Conservation (phyloP, 2,888 invertebrate species). For the Drosophila silvestris region DNA sequence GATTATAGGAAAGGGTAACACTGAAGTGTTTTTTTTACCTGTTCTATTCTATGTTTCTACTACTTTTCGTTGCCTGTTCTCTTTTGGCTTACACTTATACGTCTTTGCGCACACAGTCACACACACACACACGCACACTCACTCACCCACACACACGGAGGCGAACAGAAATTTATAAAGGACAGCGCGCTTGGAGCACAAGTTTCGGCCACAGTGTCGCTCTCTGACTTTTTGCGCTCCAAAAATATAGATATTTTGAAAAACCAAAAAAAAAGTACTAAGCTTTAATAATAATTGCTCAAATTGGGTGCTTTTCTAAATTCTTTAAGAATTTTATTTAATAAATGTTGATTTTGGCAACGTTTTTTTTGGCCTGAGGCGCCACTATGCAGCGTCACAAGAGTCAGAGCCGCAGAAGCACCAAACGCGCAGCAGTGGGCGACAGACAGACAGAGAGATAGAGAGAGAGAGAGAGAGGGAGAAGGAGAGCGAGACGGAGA, state of each 20-base stretch:
- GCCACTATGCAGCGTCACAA: conserved; percentile 42
- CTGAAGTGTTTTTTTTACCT: background rate
- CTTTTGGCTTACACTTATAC: conserved; percentile 39
- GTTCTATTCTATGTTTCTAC: conserved; percentile 25
- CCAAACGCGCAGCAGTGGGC: conserved; percentile 31
- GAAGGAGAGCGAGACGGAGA: conserved; percentile 16
- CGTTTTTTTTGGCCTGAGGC: background rate
- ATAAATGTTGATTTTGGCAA: background rate
- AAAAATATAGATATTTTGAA: background rate
- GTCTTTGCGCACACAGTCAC: conserved; percentile 46
- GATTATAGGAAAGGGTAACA: background rate
- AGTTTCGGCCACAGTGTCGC: conserved; percentile 35
- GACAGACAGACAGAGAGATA: conserved; percentile 18
- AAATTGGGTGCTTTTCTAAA: background rate
- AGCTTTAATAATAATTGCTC: background rate
- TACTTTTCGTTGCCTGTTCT: conserved; percentile 28
- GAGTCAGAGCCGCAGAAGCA: conserved; percentile 32
- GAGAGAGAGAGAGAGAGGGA: conserved; percentile 22
- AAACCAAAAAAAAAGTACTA: background rate
- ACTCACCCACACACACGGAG: conserved; percentile 21
- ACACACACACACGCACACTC: conserved; percentile 15
- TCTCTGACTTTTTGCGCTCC: background rate
- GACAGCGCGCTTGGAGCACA: conserved; percentile 70
- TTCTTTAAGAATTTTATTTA: background rate
- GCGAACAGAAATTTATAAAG: conserved; percentile 49